Evolutionary conservation across 2,113 vertebrate species (phyloP).

Genomic region (Glaucidium brasilianum): DNA sequence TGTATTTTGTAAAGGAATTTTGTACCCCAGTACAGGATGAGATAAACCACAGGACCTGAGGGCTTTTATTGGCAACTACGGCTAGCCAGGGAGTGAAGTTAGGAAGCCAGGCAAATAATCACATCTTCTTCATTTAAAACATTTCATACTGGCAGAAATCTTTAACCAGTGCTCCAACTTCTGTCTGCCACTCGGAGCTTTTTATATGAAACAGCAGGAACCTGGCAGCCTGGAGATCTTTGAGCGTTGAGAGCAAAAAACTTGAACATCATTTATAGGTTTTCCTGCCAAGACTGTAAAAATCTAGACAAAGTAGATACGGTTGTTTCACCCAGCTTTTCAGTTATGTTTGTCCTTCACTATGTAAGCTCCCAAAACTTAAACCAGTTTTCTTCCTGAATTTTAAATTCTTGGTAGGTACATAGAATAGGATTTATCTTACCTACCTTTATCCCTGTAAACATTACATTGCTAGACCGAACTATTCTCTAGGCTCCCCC

Average conservation of each 20-base stretch:
- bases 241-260: neutral
- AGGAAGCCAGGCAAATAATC: slow-evolving; percentile 35
- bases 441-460: neutral
- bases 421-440: neutral
- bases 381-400: neutral
- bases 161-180: slow-evolving; percentile 57
- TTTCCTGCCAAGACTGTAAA: slow-evolving; percentile 54
- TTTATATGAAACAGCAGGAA: slow-evolving; percentile 63
- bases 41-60: neutral
- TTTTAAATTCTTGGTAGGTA: neutral
- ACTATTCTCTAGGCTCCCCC: slow-evolving; percentile 47
- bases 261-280: slow-evolving; percentile 47
- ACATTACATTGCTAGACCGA: neutral
- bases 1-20: neutral
- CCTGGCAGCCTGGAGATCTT: slow-evolving; percentile 48
- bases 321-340: slow-evolving; percentile 34
- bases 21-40: neutral
- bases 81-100: neutral
- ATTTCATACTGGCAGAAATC: slow-evolving; percentile 53
- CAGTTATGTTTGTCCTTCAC: slow-evolving; percentile 19
- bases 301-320: slow-evolving; percentile 33
- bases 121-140: slow-evolving; percentile 49
- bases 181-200: slow-evolving; percentile 53
- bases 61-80: neutral
- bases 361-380: slow-evolving; percentile 19